These are phyloP conservation scores for Leptatherina wallacei DNA, from an alignment of 2,797 vertebrate species.

Conservation along the genomic window DNA sequence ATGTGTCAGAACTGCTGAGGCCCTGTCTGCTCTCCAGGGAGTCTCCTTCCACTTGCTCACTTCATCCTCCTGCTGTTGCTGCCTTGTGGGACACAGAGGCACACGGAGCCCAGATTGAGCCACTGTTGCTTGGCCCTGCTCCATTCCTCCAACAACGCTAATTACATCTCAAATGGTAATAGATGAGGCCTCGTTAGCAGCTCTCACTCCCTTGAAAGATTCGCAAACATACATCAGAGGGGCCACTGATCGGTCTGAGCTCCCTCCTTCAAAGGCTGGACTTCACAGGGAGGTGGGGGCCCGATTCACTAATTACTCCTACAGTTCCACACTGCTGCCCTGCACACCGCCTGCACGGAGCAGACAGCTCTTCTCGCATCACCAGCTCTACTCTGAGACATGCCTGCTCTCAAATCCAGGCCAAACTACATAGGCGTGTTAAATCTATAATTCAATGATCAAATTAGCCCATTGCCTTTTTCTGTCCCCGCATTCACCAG, in stretches of 20 bases:
- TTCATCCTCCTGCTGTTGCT: constrained; percentile 77
- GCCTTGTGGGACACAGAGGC: constrained; percentile 67
- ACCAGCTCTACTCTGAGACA: constrained; percentile 44
- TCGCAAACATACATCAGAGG: constrained; percentile 77
- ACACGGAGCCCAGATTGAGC: constrained; percentile 74
- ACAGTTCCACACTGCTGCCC: constrained; percentile 68
- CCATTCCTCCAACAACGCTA: constrained; percentile 70
- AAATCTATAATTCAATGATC: constrained; percentile 72
- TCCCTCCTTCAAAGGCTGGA: constrained; percentile 76
- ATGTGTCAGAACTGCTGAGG: constrained; percentile 57
- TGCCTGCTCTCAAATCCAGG: constrained; percentile 45
- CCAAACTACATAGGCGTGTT: constrained; percentile 60
- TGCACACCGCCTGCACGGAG: constrained; percentile 33
- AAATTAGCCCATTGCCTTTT: constrained; percentile 62
- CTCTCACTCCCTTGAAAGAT: constrained; percentile 76
- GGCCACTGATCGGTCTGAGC: constrained; percentile 71
- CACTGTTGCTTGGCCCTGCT: constrained; percentile 71
- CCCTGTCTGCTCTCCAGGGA: constrained; percentile 69
- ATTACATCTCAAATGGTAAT: constrained; percentile 82
- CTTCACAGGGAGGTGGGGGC: constrained; percentile 74
- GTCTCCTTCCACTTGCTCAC: constrained; percentile 55
- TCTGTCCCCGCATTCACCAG: constrained; percentile 49
- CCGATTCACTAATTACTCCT: constrained; percentile 74
- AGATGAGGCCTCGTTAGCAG: constrained; percentile 79
- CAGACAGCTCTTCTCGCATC: constrained; percentile 54